Evolutionary conservation across 2,888 invertebrate genomes (phyloP).

Genomic region (Noctua janthe): DNA sequence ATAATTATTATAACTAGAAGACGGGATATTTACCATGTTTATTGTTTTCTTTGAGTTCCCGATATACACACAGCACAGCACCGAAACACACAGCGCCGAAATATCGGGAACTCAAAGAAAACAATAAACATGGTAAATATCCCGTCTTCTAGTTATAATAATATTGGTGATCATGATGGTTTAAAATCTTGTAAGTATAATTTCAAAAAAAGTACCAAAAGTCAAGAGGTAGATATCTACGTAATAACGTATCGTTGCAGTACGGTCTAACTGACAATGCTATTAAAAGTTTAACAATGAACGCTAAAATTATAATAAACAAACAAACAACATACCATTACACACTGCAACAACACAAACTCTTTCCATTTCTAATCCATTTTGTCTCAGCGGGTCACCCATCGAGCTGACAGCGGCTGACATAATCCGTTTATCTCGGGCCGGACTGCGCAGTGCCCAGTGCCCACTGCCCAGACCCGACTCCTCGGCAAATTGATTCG

Average conservation of each 20-base stretch:
- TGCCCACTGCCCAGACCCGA: conserved; percentile 56
- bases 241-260: background rate
- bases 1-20: too few relatives aligned
- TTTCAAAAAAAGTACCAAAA: background rate
- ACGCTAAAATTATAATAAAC: background rate
- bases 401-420: conserved; percentile 71
- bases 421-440: conserved; percentile 78
- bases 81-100: too few relatives aligned
- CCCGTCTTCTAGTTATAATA: too few relatives aligned
- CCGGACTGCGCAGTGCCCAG: conserved; percentile 57
- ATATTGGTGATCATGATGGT: too few relatives aligned
- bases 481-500: conserved; percentile 71
- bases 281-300: background rate
- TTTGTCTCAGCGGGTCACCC: conserved; percentile 60
- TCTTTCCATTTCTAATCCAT: conserved; percentile 63
- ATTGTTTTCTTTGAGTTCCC: too few relatives aligned
- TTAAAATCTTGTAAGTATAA: too few relatives aligned
- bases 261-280: background rate
- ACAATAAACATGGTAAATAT: too few relatives aligned
- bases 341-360: conserved; percentile 56
- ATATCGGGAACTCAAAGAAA: too few relatives aligned
- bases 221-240: too few relatives aligned
- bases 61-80: too few relatives aligned
- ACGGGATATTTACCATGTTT: too few relatives aligned
- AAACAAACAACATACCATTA: conserved; percentile 21